Percentiles rank a stretch among this genome's conserved stretches.
Conservation (phyloP, 2,888 invertebrate genomes). For the Julus scandinavius region DNA sequence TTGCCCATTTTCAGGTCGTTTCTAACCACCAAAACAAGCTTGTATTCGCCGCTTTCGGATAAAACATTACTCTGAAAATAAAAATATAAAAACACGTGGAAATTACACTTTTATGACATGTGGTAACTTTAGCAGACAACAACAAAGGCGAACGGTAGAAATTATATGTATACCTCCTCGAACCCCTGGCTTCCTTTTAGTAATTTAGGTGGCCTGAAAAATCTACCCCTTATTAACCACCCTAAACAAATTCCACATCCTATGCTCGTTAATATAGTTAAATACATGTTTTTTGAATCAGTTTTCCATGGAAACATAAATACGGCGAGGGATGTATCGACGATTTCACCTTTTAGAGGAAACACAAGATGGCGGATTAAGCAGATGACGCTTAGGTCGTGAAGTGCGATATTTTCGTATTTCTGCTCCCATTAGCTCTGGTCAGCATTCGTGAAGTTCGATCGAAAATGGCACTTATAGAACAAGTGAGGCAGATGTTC, state of each 20-base stretch:
- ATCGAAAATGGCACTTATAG: slow-evolving; percentile 67
- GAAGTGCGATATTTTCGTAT: background rate
- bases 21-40: slow-evolving; percentile 86
- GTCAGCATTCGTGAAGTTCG: background rate
- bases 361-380: background rate
- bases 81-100: background rate
- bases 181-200: background rate
- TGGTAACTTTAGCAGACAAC: background rate
- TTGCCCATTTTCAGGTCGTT: slow-evolving; percentile 94
- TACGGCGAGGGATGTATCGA: background rate
- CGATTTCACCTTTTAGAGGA: background rate
- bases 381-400: background rate
- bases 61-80: slow-evolving; percentile 17
- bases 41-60: slow-evolving; percentile 65
- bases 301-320: background rate
- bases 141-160: background rate
- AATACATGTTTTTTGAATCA: slow-evolving; percentile 4
- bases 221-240: slow-evolving; percentile 44
- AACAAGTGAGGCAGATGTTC: slow-evolving; percentile 76
- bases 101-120: background rate
- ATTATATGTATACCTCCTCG: slow-evolving; percentile 53
- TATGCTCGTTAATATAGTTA: slow-evolving; percentile 43
- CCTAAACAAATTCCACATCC: slow-evolving; percentile 55
- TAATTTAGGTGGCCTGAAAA: slow-evolving; percentile 50
- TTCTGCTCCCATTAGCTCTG: background rate